Conservation (phyloP, 2,888 invertebrate species). For the Hemithea aestivaria region DNA sequence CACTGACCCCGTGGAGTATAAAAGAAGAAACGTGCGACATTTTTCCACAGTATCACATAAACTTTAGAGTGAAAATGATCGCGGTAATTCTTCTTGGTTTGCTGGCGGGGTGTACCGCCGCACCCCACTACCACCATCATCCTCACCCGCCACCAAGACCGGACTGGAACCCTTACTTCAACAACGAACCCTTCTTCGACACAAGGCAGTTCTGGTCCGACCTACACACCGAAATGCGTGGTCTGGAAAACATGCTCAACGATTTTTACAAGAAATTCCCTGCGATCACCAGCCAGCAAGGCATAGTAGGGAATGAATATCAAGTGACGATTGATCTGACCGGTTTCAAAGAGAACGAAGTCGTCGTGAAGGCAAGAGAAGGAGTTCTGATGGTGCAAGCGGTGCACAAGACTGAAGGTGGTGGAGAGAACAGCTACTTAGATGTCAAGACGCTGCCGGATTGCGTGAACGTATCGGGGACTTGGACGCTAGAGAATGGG, state of each 20-base stretch:
- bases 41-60: no score
- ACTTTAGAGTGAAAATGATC: no score
- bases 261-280: neutral
- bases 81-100: no score
- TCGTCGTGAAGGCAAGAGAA: neutral
- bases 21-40: no score
- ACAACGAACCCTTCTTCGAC: constrained; percentile 19
- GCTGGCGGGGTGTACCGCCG: no score
- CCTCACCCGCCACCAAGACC: no score
- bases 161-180: no score
- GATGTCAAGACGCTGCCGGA: neutral
- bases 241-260: no score
- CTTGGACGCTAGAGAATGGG: neutral
- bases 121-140: no score
- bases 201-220: constrained; percentile 36
- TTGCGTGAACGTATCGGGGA: neutral
- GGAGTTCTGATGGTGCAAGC: neutral
- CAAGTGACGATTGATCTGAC: neutral
- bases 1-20: no score
- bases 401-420: neutral
- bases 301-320: neutral
- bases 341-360: neutral
- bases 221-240: constrained; percentile 10
- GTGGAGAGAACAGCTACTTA: neutral
- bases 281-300: neutral